Evolutionary conservation across 2,113 vertebrate genomes (phyloP).

Genomic region (Hystrix cristata): DNA sequence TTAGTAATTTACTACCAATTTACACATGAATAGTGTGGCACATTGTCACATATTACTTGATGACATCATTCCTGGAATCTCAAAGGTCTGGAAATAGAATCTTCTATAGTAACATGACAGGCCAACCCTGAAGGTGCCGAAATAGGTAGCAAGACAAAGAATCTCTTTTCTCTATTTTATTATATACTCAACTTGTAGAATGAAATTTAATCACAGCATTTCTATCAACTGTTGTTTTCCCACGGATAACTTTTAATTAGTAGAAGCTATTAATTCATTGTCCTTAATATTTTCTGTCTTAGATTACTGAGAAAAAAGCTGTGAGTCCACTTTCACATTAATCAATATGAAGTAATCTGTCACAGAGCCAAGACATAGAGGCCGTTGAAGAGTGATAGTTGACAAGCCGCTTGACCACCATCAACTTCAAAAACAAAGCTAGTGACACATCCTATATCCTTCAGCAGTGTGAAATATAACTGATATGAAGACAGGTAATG

Average conservation of each 20-base stretch:
- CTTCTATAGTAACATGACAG: not conserved
- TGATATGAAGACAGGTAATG: not conserved
- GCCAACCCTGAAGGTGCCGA: not conserved
- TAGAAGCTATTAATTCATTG: not conserved
- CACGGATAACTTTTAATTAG: not conserved
- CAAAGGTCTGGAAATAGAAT: not conserved
- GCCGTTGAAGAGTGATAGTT: not conserved
- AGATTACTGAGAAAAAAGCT: not conserved
- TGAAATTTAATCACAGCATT: not conserved
- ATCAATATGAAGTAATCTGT: not conserved
- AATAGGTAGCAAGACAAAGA: not conserved
- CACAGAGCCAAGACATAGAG: not conserved
- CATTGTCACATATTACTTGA: not conserved
- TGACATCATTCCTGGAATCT: not conserved
- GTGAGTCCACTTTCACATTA: not conserved
- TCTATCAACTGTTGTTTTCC: not conserved
- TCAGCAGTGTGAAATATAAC: not conserved
- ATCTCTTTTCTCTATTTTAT: not conserved
- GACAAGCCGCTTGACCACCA: not conserved
- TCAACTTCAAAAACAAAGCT: not conserved
- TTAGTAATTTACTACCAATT: constrained; percentile 30
- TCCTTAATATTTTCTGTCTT: not conserved
- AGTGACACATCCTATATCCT: not conserved
- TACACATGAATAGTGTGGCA: not conserved
- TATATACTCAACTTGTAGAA: not conserved